Percentiles rank a stretch among this genome's conserved stretches.
Conservation (phyloP, 2,888 invertebrate genomes). For the Melieria picta region DNA sequence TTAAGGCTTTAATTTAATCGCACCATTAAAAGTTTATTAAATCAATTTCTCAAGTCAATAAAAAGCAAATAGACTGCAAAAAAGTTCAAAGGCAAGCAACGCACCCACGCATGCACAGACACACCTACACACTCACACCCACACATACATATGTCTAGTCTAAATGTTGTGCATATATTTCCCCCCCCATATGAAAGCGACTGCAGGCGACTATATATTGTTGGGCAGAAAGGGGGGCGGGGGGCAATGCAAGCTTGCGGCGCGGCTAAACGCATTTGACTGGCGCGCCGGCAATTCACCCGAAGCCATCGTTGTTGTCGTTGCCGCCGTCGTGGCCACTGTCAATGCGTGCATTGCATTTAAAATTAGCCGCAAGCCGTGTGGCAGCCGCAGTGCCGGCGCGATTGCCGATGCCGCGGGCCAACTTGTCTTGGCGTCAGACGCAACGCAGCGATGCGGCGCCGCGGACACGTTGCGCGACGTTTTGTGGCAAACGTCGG, state of each 20-base stretch:
- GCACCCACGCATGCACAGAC: conserved; percentile 3
- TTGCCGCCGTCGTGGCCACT: conserved; percentile 24
- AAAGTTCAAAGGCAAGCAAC: neutral
- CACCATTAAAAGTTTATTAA: too few species aligned
- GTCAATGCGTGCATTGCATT: conserved; percentile 30
- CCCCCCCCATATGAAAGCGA: neutral
- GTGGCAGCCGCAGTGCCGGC: conserved; percentile 7
- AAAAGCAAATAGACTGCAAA: too few species aligned
- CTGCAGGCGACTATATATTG: too few species aligned
- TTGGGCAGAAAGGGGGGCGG: too few species aligned
- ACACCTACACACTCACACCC: conserved; percentile 4
- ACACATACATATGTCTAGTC: neutral
- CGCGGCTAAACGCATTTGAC: neutral
- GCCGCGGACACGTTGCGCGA: neutral
- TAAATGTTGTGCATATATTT: neutral
- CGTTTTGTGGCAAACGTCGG: conserved; percentile 12
- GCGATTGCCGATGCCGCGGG: neutral
- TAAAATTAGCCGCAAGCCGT: conserved; percentile 28
- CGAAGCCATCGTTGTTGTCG: conserved; percentile 1
- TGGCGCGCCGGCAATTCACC: neutral
- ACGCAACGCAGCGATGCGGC: neutral
- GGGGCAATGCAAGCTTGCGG: neutral
- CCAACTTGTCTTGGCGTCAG: neutral
- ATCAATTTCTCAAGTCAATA: too few species aligned
- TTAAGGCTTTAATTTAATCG: too few species aligned